These are phyloP conservation scores for Euleptes europaea DNA, from an alignment of 2,113 vertebrate species.

Conservation along the genomic window DNA sequence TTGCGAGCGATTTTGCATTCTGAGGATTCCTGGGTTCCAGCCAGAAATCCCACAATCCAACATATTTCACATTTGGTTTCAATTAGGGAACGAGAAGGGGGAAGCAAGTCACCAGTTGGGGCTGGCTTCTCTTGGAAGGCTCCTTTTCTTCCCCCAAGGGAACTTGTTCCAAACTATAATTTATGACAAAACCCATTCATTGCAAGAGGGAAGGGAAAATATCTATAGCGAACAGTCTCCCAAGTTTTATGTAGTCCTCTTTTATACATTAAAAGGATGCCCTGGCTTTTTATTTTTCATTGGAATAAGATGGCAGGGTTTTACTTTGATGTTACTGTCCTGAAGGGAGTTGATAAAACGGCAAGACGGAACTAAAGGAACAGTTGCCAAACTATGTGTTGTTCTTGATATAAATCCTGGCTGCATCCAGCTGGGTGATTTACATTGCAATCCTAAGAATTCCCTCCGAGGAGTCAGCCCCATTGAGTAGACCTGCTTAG, in stretches of 20 bases:
- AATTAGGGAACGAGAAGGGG: slow-evolving; percentile 81
- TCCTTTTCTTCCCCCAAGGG: slow-evolving; percentile 77
- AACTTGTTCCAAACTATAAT: slow-evolving; percentile 74
- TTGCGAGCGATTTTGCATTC: slow-evolving; percentile 81
- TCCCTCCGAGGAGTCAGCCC: too few species aligned
- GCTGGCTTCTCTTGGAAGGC: slow-evolving; percentile 73
- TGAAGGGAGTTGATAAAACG: too few species aligned
- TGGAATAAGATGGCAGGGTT: neutral
- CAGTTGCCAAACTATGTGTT: neutral
- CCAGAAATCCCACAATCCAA: slow-evolving; percentile 91
- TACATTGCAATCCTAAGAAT: neutral
- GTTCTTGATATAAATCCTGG: neutral
- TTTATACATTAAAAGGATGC: neutral
- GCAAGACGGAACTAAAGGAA: neutral
- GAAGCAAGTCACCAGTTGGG: slow-evolving; percentile 76
- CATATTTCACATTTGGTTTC: slow-evolving; percentile 91
- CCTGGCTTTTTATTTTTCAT: neutral
- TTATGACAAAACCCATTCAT: slow-evolving; percentile 80
- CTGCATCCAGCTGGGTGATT: neutral
- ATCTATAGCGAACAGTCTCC: slow-evolving; percentile 42
- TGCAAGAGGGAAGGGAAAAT: slow-evolving; percentile 38
- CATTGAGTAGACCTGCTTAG: too few species aligned
- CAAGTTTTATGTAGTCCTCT: slow-evolving; percentile 42
- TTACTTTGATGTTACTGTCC: neutral
- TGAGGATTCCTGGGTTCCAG: slow-evolving; percentile 82